Percentiles rank a stretch among this genome's conserved stretches.
Conservation (phyloP, 2,888 invertebrate species). For the Drosophila koepferae region DNA sequence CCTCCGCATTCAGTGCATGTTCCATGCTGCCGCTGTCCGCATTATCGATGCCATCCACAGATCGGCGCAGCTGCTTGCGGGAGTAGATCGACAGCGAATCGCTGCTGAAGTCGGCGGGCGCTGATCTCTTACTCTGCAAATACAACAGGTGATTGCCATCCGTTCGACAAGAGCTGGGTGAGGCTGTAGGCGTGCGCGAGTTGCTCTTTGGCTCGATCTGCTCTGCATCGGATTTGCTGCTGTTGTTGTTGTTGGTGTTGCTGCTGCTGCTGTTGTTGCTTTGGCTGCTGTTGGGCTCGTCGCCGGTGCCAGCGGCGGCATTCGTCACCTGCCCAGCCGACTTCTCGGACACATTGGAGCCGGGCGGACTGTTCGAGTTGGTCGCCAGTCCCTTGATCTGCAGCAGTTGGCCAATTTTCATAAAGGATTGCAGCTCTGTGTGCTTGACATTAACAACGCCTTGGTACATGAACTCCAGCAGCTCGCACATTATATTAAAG, state of each 20-base stretch:
- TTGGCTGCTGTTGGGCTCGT: constrained; percentile 52
- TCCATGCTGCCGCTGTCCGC: constrained; percentile 82
- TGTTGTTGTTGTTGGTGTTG: constrained; percentile 40
- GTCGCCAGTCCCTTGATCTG: constrained; percentile 86
- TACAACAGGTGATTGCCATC: constrained; percentile 48
- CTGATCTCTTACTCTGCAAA: constrained; percentile 69
- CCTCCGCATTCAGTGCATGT: constrained; percentile 81
- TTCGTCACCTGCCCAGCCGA: constrained; percentile 69
- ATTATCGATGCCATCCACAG: constrained; percentile 58
- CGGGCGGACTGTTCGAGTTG: constrained; percentile 74
- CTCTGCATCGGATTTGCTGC: constrained; percentile 53
- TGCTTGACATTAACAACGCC: constrained; percentile 87
- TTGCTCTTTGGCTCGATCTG: constrained; percentile 56
- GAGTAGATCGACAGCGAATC: constrained; percentile 84
- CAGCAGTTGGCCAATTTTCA: constrained; percentile 86
- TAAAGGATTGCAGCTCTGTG: constrained; percentile 85
- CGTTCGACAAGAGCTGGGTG: constrained; percentile 59
- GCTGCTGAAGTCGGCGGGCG: constrained; percentile 78
- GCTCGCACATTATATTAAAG: constrained; percentile 86
- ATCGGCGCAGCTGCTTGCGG: constrained; percentile 82
- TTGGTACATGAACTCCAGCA: constrained; percentile 88
- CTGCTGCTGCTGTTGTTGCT: constrained; percentile 48
- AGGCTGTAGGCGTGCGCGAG: constrained; percentile 65
- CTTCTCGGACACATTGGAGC: constrained; percentile 77
- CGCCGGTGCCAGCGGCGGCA: constrained; percentile 41